Base-by-base conservation (phyloP, 2,113 vertebrate species). In the Ardeotis arabs region DNA sequence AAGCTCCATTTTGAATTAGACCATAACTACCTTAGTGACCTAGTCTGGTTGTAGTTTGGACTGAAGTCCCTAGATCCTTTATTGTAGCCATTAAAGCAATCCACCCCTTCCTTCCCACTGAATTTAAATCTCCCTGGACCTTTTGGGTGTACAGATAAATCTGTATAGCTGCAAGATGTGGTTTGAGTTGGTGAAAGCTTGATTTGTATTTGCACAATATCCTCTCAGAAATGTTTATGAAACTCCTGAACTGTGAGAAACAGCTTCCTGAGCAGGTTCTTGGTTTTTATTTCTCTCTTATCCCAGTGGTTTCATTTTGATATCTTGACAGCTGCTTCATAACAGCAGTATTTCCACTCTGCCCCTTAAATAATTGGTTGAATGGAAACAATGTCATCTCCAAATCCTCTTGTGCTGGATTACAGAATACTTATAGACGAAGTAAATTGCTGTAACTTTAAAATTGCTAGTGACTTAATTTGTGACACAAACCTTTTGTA, bases 1-100 rank as follows among this genome's bases (percentile, higher is more conserved):
- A 62, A 91, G 66, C 35, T 92, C 91, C 90, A 49, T 90, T 98
- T 97, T 92, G 58, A 97, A 70, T 94, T 95, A 89, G 59, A 93
- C 80, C 49, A 24, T 58, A 84, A 86, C 58, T 95, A 53, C 67
- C 64, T 73, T 97, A 86, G 95, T 91, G 62, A 93, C 69, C 55
- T 96, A 59, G 74, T 75, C 79, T 93, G 95, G 56, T 27, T 45
- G 58, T 95, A 85, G n/a, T 95, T 87, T 90, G 89, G 73, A 73
- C 27, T 60, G 2, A 83, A 80, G n/a, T 69, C 58, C 50, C 76
- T 96, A 89, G 76, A 84, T 92, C 67, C 89, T 87, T 55, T 89
- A 95, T 31, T 82, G 92, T 96, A 93, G 68, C 75, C 52, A 69
- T 21, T 95, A 47, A 84, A 93, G 41, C 44, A 53, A 47, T 87